Evolutionary conservation across 2,888 invertebrate genomes (phyloP), one percentile per base, ranked within the genome.

Genomic region (Tigriopus californicus): DNA sequence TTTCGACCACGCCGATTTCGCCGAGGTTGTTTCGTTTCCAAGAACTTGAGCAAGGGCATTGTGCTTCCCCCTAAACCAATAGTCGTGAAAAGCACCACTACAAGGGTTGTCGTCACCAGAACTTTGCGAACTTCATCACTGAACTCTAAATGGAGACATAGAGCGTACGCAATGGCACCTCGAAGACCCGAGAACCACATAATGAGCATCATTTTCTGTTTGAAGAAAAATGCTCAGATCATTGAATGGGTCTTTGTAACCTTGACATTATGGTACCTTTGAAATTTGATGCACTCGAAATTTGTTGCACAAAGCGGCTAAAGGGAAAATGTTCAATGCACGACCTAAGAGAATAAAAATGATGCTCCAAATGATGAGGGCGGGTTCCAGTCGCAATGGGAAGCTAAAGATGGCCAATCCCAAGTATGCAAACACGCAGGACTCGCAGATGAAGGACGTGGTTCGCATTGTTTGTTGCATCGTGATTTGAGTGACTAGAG

Each of bases 381-480:
- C 85, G 18, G 85, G 80, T 71, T 94, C 89, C 57, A 94, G 85
- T 61, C 88, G 80, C 70, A 97, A 89, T 65, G 85, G 81, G 71
- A 97, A 97, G 68, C 95, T 97, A 72, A 83, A 91, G 67, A 94
- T 80, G 33, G 92, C 92, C 66, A 94, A 73, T 58, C 92, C 98
- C 61, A 98, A 77, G 69, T 98, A 98, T 4, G 97, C 97, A 77
- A 98, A 98, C 1, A 98, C 95, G 71, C 94, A 94, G 1, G 60
- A 65, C 65, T 63, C 66, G 75, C 77, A 95, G 64, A 97, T 92
- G 68, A 98, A 97, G 1, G 98, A 88, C 61, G 98, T 75, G 0
- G 97, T 97, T 67, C 94, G 78, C 81, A 98, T 89, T 1, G 95
- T 97, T 73, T 97, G 95, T 71, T 97, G 95, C 85, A 98, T 95